phyloP scores from a whole-genome alignment of 2,888 invertebrate genomes.

The Caenorhabditis becei region DNA sequence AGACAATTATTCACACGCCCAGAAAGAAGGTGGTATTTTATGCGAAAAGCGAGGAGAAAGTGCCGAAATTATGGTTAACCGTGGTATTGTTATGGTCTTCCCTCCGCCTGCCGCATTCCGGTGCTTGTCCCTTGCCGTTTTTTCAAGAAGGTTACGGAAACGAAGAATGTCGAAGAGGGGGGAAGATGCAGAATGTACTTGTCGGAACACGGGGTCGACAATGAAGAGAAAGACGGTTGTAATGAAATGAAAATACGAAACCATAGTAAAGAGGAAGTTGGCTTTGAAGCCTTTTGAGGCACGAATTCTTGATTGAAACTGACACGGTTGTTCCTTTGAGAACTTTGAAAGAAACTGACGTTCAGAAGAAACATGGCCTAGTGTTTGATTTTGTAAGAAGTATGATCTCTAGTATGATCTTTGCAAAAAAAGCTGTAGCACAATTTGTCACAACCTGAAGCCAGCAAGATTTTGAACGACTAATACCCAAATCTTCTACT shows the following conservation, averaged over 20 bases:
- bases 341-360: too few species aligned
- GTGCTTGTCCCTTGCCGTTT: background rate
- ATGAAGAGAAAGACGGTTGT: slow-evolving; percentile 3
- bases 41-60: slow-evolving; percentile 28
- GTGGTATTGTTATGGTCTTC: slow-evolving; percentile 32
- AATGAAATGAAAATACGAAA: slow-evolving; percentile 22
- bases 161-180: background rate
- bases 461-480: background rate
- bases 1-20: slow-evolving; percentile 9
- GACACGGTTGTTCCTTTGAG: too few species aligned
- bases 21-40: slow-evolving; percentile 13
- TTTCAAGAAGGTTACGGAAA: slow-evolving; percentile 34
- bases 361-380: too few species aligned
- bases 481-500: background rate
- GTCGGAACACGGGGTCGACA: slow-evolving; percentile 33
- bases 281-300: background rate
- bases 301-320: background rate
- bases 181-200: slow-evolving; percentile 32
- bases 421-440: too few species aligned
- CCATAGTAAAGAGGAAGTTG: slow-evolving; percentile 13
- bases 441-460: too few species aligned
- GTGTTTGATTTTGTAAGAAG: too few species aligned
- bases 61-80: slow-evolving; percentile 18
- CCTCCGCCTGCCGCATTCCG: background rate
- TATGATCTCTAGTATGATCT: too few species aligned